A percentile compares a stretch with the other conserved stretches of the same genome.
These are phyloP conservation scores for Drosophila miranda DNA, from an alignment of 1,140 invertebrate species.

Conservation along the genomic window DNA sequence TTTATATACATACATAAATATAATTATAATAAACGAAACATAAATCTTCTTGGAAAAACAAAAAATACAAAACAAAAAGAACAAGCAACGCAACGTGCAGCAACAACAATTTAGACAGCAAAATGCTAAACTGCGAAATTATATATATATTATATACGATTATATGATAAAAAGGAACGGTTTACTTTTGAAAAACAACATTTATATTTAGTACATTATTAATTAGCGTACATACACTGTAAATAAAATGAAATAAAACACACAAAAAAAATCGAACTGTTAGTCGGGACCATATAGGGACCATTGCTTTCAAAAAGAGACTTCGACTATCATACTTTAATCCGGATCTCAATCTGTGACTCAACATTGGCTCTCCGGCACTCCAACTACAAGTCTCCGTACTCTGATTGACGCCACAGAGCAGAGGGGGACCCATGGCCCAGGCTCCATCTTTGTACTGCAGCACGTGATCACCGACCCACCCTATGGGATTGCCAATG, in stretches of 20 bases:
- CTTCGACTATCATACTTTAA: too few species aligned
- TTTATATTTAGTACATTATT: constrained; percentile 79
- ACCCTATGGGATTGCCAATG: constrained; percentile 39
- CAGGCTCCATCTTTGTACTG: constrained; percentile 26
- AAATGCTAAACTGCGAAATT: constrained; percentile 51
- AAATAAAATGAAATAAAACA: constrained; percentile 79
- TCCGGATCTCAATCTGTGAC: too few species aligned
- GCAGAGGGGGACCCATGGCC: too few species aligned
- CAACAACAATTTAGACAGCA: constrained; percentile 52
- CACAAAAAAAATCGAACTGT: too few species aligned
- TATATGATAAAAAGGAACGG: constrained; percentile 60
- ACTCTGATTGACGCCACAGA: too few species aligned
- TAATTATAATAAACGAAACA: constrained; percentile 63
- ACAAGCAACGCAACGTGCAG: constrained; percentile 51
- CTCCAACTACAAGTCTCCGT: too few species aligned
- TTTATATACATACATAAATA: constrained; percentile 53
- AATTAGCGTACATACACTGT: constrained; percentile 80
- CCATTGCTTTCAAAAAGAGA: neutral
- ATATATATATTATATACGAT: constrained; percentile 31
- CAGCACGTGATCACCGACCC: constrained; percentile 31
- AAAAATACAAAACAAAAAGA: constrained; percentile 47
- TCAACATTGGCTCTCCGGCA: too few species aligned
- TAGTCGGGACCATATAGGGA: neutral
- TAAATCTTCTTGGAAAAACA: constrained; percentile 44
- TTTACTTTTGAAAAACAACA: constrained; percentile 76